These are phyloP conservation scores for Megaceryle alcyon DNA, from an alignment of 2,797 vertebrate species.

Conservation along the genomic window DNA sequence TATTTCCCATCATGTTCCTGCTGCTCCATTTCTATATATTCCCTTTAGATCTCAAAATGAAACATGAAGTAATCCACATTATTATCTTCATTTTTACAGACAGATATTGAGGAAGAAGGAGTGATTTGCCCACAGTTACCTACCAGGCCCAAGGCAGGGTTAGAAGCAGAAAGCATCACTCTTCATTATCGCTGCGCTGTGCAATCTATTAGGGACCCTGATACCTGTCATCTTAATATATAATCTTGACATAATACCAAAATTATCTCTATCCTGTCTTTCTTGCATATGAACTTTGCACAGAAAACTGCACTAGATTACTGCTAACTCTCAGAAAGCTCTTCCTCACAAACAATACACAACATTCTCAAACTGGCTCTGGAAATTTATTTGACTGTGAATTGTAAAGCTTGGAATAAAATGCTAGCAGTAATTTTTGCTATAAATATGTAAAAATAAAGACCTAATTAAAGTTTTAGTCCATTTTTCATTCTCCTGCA, in stretches of 20 bases:
- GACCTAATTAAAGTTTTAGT: background rate
- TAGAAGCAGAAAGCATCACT: slow-evolving; percentile 39
- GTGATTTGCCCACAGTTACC: slow-evolving; percentile 16
- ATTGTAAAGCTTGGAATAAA: background rate
- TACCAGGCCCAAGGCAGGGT: background rate
- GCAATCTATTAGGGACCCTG: background rate
- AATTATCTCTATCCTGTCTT: slow-evolving; percentile 17
- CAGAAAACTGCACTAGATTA: background rate
- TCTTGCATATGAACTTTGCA: background rate
- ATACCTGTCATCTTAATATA: slow-evolving; percentile 29
- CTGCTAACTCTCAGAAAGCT: background rate
- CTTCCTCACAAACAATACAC: background rate
- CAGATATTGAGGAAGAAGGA: background rate
- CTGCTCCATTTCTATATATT: background rate
- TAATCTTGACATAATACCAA: slow-evolving; percentile 33
- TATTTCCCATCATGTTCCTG: slow-evolving; percentile 2
- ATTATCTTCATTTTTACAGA: background rate
- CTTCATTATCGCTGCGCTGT: slow-evolving; percentile 26
- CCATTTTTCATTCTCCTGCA: background rate
- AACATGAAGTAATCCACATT: background rate
- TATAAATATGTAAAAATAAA: background rate
- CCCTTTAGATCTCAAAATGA: background rate
- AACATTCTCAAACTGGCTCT: background rate
- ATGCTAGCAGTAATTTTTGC: background rate
- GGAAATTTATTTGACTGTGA: background rate